Conservation (phyloP, 2,888 invertebrate species). For the Dermolepida albohirtum region DNA sequence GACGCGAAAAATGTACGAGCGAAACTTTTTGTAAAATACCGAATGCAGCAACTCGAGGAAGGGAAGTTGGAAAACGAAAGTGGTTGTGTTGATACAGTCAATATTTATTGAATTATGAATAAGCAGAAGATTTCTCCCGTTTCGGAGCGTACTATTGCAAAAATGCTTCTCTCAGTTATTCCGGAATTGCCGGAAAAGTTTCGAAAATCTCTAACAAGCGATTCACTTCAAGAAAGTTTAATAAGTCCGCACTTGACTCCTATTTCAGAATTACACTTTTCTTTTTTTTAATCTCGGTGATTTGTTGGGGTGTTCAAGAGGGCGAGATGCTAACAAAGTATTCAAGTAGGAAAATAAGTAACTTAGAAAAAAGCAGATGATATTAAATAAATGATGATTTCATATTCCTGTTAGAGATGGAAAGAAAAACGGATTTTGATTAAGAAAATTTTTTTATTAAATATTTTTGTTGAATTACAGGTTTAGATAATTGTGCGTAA, state of each 20-base stretch:
- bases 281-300: constrained; percentile 31
- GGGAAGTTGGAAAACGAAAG: constrained; percentile 22
- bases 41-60: background rate
- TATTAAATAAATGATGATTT: constrained; percentile 14
- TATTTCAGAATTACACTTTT: constrained; percentile 27
- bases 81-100: constrained; percentile 32
- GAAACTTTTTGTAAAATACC: constrained; percentile 1
- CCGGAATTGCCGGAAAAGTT: constrained; percentile 13
- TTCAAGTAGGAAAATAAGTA: constrained; percentile 33
- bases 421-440: too few species aligned
- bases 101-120: constrained; percentile 40
- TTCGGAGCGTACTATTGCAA: constrained; percentile 1
- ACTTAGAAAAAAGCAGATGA: constrained; percentile 17
- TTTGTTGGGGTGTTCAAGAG: constrained; percentile 14
- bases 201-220: constrained; percentile 37
- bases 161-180: background rate
- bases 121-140: constrained; percentile 26
- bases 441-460: too few species aligned
- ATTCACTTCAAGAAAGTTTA: constrained; percentile 36
- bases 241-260: constrained; percentile 36
- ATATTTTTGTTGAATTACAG: too few species aligned
- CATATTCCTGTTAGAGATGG: background rate
- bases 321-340: constrained; percentile 21
- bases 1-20: background rate
- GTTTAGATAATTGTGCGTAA: too few species aligned